These are phyloP conservation scores for Tetropium fuscum DNA, from an alignment of 2,888 invertebrate species.

Conservation along the genomic window DNA sequence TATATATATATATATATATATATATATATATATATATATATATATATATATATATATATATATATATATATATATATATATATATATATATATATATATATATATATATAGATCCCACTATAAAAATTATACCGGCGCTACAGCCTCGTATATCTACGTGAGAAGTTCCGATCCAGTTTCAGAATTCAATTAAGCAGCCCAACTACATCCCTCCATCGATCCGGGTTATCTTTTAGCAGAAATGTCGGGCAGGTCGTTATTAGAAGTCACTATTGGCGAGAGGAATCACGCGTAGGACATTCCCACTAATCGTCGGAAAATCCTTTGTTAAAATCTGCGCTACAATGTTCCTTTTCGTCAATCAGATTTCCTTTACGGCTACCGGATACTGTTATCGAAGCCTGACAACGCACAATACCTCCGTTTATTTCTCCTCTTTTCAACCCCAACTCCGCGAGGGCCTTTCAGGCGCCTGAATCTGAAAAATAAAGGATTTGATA, in stretches of 20 bases:
- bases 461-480: background rate
- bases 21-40: too few relatives aligned
- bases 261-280: conserved; percentile 18
- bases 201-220: conserved; percentile 13
- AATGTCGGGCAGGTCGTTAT: conserved; percentile 15
- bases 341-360: conserved; percentile 35
- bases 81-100: too few relatives aligned
- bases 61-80: too few relatives aligned
- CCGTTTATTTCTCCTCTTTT: conserved; percentile 21
- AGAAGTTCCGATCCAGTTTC: conserved; percentile 6
- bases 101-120: too few relatives aligned
- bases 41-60: too few relatives aligned
- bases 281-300: conserved; percentile 19
- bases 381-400: conserved; percentile 36
- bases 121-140: background rate
- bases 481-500: too few relatives aligned
- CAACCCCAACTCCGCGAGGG: background rate
- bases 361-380: conserved; percentile 32
- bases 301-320: conserved; percentile 33
- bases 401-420: conserved; percentile 35
- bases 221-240: conserved; percentile 17
- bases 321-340: conserved; percentile 37
- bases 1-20: too few relatives aligned
- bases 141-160: background rate
- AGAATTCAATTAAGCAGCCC: conserved; percentile 17